Percentiles rank a stretch among this genome's conserved stretches.
These are phyloP conservation scores for Halichoeres trimaculatus DNA, from an alignment of 2,113 vertebrate genomes.

Conservation along the genomic window DNA sequence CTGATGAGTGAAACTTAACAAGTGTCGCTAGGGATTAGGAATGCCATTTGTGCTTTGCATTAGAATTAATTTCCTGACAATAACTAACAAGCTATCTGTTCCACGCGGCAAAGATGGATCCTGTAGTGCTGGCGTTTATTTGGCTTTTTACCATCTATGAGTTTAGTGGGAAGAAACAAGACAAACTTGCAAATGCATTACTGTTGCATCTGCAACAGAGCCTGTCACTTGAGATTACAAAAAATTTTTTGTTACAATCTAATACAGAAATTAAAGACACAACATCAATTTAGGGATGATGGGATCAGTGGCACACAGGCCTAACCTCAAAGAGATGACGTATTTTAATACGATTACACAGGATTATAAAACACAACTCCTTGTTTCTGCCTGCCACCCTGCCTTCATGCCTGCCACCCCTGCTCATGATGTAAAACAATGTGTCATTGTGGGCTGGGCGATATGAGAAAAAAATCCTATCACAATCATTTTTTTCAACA, in stretches of 20 bases:
- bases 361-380: background rate
- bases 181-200: constrained; percentile 30
- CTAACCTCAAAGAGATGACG: background rate
- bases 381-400: background rate
- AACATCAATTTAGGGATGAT: background rate
- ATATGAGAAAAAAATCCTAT: too few species aligned
- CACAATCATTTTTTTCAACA: too few species aligned
- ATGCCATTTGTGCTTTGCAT: constrained; percentile 21
- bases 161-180: constrained; percentile 2
- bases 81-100: constrained; percentile 15
- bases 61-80: constrained; percentile 17
- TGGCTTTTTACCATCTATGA: constrained; percentile 11
- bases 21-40: constrained; percentile 19
- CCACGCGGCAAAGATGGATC: background rate
- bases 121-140: constrained; percentile 21
- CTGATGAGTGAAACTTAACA: constrained; percentile 13
- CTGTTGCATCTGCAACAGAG: constrained; percentile 2
- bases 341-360: background rate
- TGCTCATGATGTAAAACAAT: background rate
- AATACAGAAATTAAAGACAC: background rate
- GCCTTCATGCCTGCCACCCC: background rate
- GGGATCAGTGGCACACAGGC: background rate
- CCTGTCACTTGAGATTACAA: background rate
- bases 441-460: too few species aligned
- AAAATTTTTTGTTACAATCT: background rate